Base-by-base conservation (phyloP, 2,888 invertebrate genomes). In the Drosophila kambysellisi region DNA sequence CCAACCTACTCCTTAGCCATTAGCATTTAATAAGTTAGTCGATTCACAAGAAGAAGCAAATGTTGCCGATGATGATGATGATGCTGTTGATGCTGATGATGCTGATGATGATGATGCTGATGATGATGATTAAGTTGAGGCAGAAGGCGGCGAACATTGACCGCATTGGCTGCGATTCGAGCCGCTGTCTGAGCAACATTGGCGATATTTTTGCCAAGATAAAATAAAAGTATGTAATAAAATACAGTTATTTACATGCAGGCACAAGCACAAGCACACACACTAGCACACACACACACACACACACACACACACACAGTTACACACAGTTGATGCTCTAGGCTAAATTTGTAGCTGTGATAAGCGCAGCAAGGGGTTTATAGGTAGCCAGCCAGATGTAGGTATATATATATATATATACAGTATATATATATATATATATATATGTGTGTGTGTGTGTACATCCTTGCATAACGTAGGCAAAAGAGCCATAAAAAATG, bases 191-290 rank as follows among this genome's bases (percentile, higher is more conserved):
- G 81, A 72, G 69, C 69, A 81, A 79, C 85, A 81, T 88, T 85
- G 85, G 85, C 85, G 85, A 86, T 86, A 86, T 86, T 86, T 88
- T 88, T 85, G 83, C 85, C 76, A 74, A 86, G 85, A 86, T 88
- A 86, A 86, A 88, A 86, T 86, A 86, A 86, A 86, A 86, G 85
- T 88, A 79, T 79, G 78, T 79, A 86, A 86, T 86, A 86, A 88
- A 86, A 86, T 86, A 86, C 85, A 88, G 85, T 86, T 86, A 88
- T 85, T 85, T 88, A 85, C 85, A 85, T 85, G 84, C 84, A 79
- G 79, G 69, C 52, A 64, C n/a, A 56, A 15, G 54, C 54, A 68
- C 43, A 35, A 15, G 54, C 54, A 68, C 43, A 35, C 50, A 43
- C 56, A 25, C 20, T 25, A 25, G 20, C 20, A 50, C 30, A 43